Evolutionary conservation across 2,888 invertebrate genomes (phyloP).

Genomic region (Seira musarum): DNA sequence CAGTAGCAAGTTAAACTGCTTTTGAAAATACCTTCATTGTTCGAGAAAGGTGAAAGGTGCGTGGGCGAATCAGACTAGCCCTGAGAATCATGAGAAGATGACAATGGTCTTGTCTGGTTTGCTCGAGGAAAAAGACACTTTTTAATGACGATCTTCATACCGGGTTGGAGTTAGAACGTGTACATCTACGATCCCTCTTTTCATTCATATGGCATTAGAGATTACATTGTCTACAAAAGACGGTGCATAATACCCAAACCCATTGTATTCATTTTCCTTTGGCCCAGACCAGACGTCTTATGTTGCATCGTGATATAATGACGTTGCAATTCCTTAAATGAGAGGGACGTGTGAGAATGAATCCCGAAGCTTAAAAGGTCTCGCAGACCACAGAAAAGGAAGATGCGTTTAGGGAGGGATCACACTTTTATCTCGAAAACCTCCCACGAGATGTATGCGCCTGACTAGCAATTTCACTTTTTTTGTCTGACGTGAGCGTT

Average conservation of each 20-base stretch:
- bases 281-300: not conserved
- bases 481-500: no score
- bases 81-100: conserved; percentile 17
- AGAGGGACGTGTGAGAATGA: conserved; percentile 31
- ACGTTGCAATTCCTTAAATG: conserved; percentile 47
- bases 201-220: no score
- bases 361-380: not conserved
- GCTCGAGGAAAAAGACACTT: not conserved
- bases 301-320: conserved; percentile 24
- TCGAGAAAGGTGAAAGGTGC: conserved; percentile 25
- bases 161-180: not conserved
- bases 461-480: no score
- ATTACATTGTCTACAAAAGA: no score
- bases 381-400: no score
- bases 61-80: conserved; percentile 31
- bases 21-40: no score
- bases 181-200: conserved; percentile 3
- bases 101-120: not conserved
- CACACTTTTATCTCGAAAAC: no score
- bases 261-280: no score
- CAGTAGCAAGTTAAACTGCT: no score
- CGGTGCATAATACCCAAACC: no score
- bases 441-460: no score
- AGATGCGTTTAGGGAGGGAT: no score
- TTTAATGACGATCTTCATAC: not conserved